Evolutionary conservation across 2,888 invertebrate species (phyloP), one percentile per base, ranked within the genome.

Genomic region (Blera fallax): DNA sequence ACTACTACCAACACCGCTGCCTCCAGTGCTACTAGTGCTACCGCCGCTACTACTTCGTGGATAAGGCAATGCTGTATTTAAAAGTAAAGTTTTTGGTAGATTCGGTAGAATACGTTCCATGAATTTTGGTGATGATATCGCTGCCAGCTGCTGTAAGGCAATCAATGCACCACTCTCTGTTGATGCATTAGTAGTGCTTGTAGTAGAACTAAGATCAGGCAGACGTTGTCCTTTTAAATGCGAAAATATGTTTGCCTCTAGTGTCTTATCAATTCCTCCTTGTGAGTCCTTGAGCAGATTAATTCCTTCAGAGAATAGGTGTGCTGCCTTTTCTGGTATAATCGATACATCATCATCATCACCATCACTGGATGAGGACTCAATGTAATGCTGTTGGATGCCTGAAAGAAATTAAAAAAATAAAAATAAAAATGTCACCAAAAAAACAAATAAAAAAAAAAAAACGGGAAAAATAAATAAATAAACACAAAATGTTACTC

Each of bases 91-190:
- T 65, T 91, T 90, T 5, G 90, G 89, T 74, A 90, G 79, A n/a
- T 67, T 88, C 8, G 90, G 90, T 81, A 90, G 87, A 8, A 91
- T 72, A 18, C 90, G 89, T 60, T 90, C 89, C 87, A 91, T 80
- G 11, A 89, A 88, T 67, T 89, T 89, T 0, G 89, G 88, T 18
- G 90, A 89, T 16, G 92, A 91, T 69, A 92, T 91, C 11, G 91
- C 90, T 7, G 91, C 91, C 87, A 92, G 74, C 78, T 92, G 92
- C 56, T 91, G 90, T 6, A 92, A 79, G 0, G 92, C 92, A 69
- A 91, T 90, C 62, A 91, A 64, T 11, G 91, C 91, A 27, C 89
- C 89, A 18, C 45, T 67, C 3, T 56, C 48, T 11, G 34, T 1
- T 5, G 32, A 11, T 32, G 45, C 11, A 29, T 29, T 10, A 7